Percentiles rank a stretch among this genome's conserved stretches.
Conservation (phyloP, 2,888 invertebrate species). For the Sturmia bella region DNA sequence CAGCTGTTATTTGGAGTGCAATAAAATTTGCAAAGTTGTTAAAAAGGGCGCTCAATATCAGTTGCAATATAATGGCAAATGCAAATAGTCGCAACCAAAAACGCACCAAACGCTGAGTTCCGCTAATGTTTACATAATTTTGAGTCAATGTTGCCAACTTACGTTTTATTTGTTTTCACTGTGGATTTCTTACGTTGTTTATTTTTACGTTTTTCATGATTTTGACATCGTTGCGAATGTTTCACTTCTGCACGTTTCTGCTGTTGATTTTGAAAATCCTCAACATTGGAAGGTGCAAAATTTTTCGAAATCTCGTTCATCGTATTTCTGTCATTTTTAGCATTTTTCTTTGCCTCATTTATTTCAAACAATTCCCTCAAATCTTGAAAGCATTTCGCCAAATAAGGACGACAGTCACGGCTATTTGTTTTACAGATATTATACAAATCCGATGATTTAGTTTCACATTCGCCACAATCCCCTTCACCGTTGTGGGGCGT, state of each 20-base stretch:
- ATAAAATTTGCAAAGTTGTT: too few species aligned
- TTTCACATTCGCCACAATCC: conserved; percentile 69
- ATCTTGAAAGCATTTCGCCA: conserved; percentile 78
- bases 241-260: background rate
- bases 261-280: background rate
- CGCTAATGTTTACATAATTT: too few species aligned
- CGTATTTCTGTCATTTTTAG: conserved; percentile 48
- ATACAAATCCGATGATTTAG: conserved; percentile 69
- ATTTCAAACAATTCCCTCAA: conserved; percentile 77
- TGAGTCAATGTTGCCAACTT: conserved; percentile 16
- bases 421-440: conserved; percentile 72
- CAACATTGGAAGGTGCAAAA: background rate
- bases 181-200: conserved; percentile 31
- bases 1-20: too few species aligned
- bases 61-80: too few species aligned
- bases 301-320: conserved; percentile 1
- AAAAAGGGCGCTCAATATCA: too few species aligned
- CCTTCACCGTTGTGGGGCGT: conserved; percentile 17
- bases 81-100: too few species aligned
- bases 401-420: conserved; percentile 75
- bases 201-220: background rate
- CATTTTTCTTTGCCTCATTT: conserved; percentile 71
- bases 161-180: conserved; percentile 43
- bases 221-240: background rate
- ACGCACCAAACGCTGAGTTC: too few species aligned